A percentile compares a stretch with the other conserved stretches of the same genome.
Conservation (phyloP, 2,888 invertebrate species). For the Campoletis raptor region DNA sequence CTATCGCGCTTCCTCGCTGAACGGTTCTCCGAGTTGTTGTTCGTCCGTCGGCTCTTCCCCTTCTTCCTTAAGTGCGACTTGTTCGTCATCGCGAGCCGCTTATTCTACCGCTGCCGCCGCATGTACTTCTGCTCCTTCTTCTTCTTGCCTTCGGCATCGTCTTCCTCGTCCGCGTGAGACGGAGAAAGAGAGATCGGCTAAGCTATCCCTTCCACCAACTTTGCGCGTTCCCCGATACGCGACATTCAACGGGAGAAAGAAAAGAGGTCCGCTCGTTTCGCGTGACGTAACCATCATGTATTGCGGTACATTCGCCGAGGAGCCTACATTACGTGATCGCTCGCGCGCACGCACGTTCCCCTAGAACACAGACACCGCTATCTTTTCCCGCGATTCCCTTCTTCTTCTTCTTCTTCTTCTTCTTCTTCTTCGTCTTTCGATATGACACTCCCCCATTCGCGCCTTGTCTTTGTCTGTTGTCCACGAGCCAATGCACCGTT, state of each 20-base stretch:
- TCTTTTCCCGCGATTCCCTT: slow-evolving; percentile 32
- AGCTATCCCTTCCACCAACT: neutral
- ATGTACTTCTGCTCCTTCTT: slow-evolving; percentile 37
- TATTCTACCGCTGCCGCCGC: slow-evolving; percentile 30
- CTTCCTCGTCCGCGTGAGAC: neutral
- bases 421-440: neutral
- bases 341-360: slow-evolving; percentile 57
- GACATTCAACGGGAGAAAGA: slow-evolving; percentile 57
- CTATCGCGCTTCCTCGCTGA: slow-evolving; percentile 46
- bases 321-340: slow-evolving; percentile 84
- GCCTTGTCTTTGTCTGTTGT: neutral
- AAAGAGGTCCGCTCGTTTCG: slow-evolving; percentile 71
- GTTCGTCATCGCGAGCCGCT: slow-evolving; percentile 20
- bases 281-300: slow-evolving; percentile 81
- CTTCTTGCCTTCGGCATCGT: slow-evolving; percentile 6
- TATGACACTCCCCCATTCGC: neutral
- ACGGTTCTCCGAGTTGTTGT: slow-evolving; percentile 38
- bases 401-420: neutral
- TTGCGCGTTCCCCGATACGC: slow-evolving; percentile 9
- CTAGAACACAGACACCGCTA: slow-evolving; percentile 56
- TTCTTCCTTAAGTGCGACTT: slow-evolving; percentile 1
- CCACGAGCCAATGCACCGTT: neutral
- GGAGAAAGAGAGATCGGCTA: neutral
- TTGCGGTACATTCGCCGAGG: slow-evolving; percentile 83
- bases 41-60: slow-evolving; percentile 7